A percentile compares a stretch with the other conserved stretches of the same genome.
phyloP scores from a whole-genome alignment of 2,113 vertebrate species.

The Corythaeola cristata region DNA sequence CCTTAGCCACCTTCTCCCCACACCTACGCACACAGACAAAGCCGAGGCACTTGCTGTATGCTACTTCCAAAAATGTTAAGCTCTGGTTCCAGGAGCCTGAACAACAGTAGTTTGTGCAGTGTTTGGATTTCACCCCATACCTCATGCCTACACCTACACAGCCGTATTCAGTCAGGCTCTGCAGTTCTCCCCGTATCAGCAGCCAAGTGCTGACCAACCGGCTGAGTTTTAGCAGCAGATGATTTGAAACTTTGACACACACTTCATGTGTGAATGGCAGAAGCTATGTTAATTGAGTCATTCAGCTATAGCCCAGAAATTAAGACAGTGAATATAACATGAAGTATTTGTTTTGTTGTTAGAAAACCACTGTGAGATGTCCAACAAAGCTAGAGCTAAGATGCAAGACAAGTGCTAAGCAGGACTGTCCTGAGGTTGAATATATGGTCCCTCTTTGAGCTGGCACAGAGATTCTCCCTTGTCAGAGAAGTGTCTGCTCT shows the following conservation, averaged over 20 bases:
- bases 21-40: not conserved
- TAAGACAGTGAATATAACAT: not conserved
- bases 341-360: not conserved
- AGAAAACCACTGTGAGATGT: not conserved
- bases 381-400: not conserved
- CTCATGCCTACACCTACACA: not conserved
- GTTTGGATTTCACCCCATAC: not conserved
- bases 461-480: not conserved
- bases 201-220: not conserved
- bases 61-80: not conserved
- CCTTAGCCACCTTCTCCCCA: not conserved
- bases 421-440: not conserved
- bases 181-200: not conserved
- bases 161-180: not conserved
- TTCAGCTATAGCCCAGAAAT: not conserved
- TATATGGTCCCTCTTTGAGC: not conserved
- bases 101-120: not conserved
- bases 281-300: not conserved
- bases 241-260: not conserved
- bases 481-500: not conserved
- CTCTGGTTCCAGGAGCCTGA: not conserved
- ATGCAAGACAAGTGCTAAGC: not conserved
- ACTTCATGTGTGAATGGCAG: not conserved
- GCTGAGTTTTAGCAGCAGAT: not conserved
- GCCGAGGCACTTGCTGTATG: not conserved